phyloP scores from a whole-genome alignment of 2,797 vertebrate species.

The Hipposideros larvatus region DNA sequence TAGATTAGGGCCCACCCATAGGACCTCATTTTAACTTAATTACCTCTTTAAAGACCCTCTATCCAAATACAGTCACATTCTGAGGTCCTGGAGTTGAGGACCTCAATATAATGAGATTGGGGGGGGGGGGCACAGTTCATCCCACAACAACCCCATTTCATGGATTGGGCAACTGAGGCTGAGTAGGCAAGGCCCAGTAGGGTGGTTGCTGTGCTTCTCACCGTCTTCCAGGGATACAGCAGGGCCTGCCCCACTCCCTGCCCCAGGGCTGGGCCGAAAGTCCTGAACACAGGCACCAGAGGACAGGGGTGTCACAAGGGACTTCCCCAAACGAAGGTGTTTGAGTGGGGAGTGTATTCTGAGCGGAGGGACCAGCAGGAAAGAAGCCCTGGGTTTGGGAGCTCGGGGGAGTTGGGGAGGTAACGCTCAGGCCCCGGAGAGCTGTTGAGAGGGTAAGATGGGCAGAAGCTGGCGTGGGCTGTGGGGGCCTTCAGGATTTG shows the following conservation, averaged over 20 bases:
- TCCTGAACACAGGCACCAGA: neutral
- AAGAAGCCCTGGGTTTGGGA: neutral
- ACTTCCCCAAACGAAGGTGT: neutral
- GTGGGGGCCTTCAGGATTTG: neutral
- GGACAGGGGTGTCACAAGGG: neutral
- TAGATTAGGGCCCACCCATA: neutral
- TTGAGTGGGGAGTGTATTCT: neutral
- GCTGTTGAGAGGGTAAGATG: neutral
- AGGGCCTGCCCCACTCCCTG: neutral
- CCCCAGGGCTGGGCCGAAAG: neutral
- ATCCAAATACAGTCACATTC: neutral
- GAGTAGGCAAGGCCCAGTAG: neutral
- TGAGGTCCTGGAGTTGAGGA: neutral
- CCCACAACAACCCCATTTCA: neutral
- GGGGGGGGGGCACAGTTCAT: neutral
- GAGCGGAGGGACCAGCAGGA: neutral
- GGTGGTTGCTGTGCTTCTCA: too few relatives aligned
- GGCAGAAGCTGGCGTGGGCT: neutral
- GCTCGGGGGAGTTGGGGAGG: neutral
- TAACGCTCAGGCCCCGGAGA: neutral
- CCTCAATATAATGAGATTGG: neutral
- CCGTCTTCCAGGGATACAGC: neutral
- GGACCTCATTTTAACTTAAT: neutral
- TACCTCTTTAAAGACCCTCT: neutral
- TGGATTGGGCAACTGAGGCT: neutral